Conservation (phyloP, 2,888 invertebrate species). For the Bembecia ichneumoniformis region DNA sequence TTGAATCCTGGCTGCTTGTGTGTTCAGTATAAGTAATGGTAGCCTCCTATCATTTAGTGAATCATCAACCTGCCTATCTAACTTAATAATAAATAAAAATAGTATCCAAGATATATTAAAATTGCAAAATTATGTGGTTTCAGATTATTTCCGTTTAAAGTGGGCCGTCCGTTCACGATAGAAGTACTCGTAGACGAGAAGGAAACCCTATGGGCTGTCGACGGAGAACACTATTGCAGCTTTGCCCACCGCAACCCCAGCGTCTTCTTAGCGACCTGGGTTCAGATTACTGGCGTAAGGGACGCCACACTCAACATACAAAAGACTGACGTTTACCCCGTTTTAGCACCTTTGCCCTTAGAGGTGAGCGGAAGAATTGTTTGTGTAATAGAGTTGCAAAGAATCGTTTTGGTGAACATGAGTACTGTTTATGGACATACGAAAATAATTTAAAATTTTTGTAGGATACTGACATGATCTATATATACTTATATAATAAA, state of each 20-base stretch:
- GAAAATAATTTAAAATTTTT: too few relatives aligned
- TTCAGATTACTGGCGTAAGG: conserved; percentile 73
- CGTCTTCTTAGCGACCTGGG: conserved; percentile 40
- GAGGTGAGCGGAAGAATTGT: conserved; percentile 26
- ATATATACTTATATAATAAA: too few relatives aligned
- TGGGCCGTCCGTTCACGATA: conserved; percentile 64
- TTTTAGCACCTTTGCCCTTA: conserved; percentile 15
- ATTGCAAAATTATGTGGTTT: conserved; percentile 10
- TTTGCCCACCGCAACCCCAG: conserved; percentile 73
- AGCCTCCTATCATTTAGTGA: too few relatives aligned
- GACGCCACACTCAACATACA: conserved; percentile 77
- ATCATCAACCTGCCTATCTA: background rate
- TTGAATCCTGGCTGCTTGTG: too few relatives aligned
- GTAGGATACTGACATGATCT: too few relatives aligned
- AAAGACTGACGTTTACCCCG: conserved; percentile 63
- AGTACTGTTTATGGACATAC: too few relatives aligned
- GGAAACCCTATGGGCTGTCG: conserved; percentile 78
- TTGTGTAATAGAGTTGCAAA: too few relatives aligned
- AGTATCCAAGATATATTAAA: background rate
- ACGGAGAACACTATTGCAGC: conserved; percentile 81
- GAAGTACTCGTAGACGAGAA: conserved; percentile 73
- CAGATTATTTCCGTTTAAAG: conserved; percentile 64
- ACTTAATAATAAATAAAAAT: background rate
- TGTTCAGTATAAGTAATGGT: too few relatives aligned
- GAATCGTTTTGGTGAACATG: too few relatives aligned